These are phyloP conservation scores for Psettodes erumei DNA, from an alignment of 2,113 vertebrate species.

Conservation along the genomic window DNA sequence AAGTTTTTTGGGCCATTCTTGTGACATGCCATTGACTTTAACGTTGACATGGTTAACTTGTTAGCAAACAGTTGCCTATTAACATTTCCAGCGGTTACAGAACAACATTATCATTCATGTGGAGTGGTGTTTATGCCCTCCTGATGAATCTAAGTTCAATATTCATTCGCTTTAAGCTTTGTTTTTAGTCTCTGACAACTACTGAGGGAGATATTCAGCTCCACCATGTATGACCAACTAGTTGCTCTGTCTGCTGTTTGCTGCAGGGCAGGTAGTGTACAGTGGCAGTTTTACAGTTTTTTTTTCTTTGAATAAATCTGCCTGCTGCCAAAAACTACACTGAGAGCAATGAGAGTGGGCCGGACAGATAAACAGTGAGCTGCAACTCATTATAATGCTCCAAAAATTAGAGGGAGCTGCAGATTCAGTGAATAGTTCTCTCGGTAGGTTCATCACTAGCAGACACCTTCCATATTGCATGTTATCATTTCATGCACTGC, in stretches of 20 bases:
- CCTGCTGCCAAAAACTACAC: not conserved
- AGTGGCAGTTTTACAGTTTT: not conserved
- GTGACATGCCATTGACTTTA: too few relatives aligned
- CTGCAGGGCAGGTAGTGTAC: not conserved
- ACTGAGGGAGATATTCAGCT: not conserved
- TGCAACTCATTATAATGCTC: not conserved
- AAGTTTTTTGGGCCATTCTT: too few relatives aligned
- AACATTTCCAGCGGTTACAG: too few relatives aligned
- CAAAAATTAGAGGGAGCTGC: too few relatives aligned
- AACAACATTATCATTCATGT: too few relatives aligned
- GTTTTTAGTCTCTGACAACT: too few relatives aligned
- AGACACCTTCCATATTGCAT: too few relatives aligned
- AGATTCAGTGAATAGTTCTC: not conserved
- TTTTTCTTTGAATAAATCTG: not conserved
- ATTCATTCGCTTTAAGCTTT: too few relatives aligned
- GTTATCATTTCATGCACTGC: not conserved
- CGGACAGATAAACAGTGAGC: not conserved
- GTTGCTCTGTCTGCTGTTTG: not conserved
- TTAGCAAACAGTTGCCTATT: too few relatives aligned
- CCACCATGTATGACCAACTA: not conserved
- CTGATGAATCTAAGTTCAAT: too few relatives aligned
- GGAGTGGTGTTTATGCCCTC: not conserved
- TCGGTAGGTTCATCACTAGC: not conserved
- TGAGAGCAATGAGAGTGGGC: not conserved
- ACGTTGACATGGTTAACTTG: too few relatives aligned